Evolutionary conservation across 2,797 vertebrate species (phyloP).

Genomic region (Ctenosaura bakeri): DNA sequence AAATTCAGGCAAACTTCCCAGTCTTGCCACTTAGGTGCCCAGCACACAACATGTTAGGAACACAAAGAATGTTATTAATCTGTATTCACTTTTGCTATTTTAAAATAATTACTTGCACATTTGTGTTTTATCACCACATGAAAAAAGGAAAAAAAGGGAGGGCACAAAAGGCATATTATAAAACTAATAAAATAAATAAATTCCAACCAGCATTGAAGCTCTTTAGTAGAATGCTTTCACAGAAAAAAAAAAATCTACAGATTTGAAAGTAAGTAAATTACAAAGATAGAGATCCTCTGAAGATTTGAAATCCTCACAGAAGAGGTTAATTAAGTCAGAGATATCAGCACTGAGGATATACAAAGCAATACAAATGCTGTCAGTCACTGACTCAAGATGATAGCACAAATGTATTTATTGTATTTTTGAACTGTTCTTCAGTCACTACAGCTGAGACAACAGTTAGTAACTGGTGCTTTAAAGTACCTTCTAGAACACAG

Average conservation of each 20-base stretch:
- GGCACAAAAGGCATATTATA: conserved; percentile 32
- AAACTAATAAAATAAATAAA: conserved; percentile 24
- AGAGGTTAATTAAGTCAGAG: conserved; percentile 64
- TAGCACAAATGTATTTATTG: conserved; percentile 56
- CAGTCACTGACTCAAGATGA: conserved; percentile 63
- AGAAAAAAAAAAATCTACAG: conserved; percentile 53
- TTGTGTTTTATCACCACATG: conserved; percentile 80
- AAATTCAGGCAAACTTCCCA: neutral
- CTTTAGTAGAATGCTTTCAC: conserved; percentile 70
- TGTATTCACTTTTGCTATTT: conserved; percentile 84
- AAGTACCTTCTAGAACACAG: conserved; percentile 30
- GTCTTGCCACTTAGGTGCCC: neutral
- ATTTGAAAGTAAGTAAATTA: conserved; percentile 80
- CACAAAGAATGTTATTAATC: conserved; percentile 44
- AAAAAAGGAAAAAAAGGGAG: neutral
- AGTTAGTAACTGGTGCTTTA: conserved; percentile 15
- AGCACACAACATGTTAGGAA: neutral
- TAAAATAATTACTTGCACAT: conserved; percentile 83
- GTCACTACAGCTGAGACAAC: conserved; percentile 29
- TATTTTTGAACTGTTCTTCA: conserved; percentile 45
- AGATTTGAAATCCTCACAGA: conserved; percentile 73
- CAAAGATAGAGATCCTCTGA: conserved; percentile 73
- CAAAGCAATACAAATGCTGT: conserved; percentile 69
- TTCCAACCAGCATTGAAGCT: conserved; percentile 38
- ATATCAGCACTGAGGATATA: conserved; percentile 60